Base-by-base conservation (phyloP, 2,888 invertebrate species). In the Yponomeuta malinellus region DNA sequence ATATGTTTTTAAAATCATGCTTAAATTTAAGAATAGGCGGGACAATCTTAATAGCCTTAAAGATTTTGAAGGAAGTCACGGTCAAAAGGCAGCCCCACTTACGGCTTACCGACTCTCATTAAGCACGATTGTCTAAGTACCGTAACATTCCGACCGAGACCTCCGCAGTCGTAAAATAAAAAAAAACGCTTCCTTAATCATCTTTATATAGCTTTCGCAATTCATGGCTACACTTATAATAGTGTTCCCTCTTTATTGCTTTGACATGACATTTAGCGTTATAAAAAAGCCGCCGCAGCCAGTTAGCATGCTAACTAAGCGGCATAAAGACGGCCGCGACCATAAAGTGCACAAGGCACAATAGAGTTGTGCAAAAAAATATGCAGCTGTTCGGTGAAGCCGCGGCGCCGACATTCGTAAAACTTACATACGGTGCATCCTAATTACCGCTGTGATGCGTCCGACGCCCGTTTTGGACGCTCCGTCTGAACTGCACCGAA, bases 231-330 rank as follows among this genome's bases (percentile, higher is more conserved):
- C 65, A 63, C 68, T 70, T 68, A 72, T 68, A 72, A 70, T 68
- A 63, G 70, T 71, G 48, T 71, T 64, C 69, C 68, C 70, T 72
- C 83, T 89, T 90, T 89, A 89, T 87, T 82, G 79, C 85, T 80
- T 77, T 79, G 83, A 85, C 89, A 88, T 83, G 88, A 90, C 90
- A 85, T 89, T 88, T 86, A 87, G 86, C 84, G 81, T 85, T 87
- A 89, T 83, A 83, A 89, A 90, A 91, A 91, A 90, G 85, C 83
- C 79, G 84, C 81, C 80, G 84, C 79, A 87, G 89, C 86, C 85
- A 84, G 87, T 87, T 86, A 85, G 91, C 89, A 92, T 92, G 89
- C 87, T 89, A 91, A 92, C 80, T 85, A 88, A 82, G 78, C 74
- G 80, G 83, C 82, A 88, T 85, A 90, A 92, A 88, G 84, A 82